Conservation (phyloP, 2,797 vertebrate species). For the Falco cherrug region DNA sequence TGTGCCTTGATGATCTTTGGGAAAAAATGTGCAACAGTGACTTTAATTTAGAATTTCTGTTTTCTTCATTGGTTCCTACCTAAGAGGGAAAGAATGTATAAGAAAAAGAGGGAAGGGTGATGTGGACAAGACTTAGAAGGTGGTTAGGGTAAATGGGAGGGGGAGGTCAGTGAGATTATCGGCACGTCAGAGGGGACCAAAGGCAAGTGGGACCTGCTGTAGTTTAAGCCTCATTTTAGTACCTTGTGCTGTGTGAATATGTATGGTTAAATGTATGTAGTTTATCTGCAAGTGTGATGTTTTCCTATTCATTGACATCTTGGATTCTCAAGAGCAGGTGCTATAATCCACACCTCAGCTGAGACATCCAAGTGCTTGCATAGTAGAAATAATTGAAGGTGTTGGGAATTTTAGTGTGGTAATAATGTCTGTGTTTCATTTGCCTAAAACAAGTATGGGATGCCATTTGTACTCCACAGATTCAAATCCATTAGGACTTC, state of each 20-base stretch:
- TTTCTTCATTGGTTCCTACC: background rate
- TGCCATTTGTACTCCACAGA: conserved; percentile 54
- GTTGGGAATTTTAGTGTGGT: background rate
- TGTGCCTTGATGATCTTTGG: background rate
- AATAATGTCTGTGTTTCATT: background rate
- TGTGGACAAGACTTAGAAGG: background rate
- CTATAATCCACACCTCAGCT: background rate
- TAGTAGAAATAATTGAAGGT: background rate
- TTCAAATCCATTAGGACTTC: conserved; percentile 73
- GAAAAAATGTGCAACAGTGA: background rate
- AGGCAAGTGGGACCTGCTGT: background rate
- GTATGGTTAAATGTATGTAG: background rate
- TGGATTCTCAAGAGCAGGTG: background rate
- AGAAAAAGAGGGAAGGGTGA: background rate
- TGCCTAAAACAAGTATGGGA: background rate
- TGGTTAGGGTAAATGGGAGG: background rate
- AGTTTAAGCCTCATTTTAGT: background rate
- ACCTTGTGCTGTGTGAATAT: background rate
- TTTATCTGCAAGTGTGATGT: background rate
- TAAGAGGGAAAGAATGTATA: background rate
- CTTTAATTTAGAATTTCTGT: background rate
- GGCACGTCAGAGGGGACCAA: background rate
- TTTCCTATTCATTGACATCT: background rate
- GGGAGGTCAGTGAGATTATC: background rate
- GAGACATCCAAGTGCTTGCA: background rate